These are phyloP conservation scores for Thamnophis elegans DNA, from an alignment of 2,797 vertebrate species.

Conservation along the genomic window DNA sequence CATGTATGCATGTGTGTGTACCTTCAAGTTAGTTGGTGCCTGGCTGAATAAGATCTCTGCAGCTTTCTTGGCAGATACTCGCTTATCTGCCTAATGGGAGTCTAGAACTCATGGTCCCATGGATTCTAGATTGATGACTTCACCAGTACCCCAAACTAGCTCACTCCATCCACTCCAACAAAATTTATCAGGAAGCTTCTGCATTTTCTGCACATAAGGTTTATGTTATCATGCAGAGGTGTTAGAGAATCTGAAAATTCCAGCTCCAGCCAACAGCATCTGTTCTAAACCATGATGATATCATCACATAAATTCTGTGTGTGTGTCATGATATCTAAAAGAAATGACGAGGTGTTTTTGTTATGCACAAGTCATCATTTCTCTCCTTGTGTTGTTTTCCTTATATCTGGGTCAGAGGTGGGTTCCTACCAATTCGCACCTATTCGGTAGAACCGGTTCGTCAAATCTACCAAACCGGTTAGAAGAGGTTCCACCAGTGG, in stretches of 20 bases:
- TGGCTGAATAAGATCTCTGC: background rate
- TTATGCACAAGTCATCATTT: background rate
- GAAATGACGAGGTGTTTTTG: background rate
- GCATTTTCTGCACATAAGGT: background rate
- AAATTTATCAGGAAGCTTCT: background rate
- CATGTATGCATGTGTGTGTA: background rate
- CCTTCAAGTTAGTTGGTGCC: background rate
- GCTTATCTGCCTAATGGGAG: background rate
- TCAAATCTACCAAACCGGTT: no score
- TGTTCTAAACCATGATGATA: background rate
- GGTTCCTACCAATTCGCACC: no score
- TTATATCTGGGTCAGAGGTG: no score
- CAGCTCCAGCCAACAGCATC: background rate
- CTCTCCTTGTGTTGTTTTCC: background rate
- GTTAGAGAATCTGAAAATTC: background rate
- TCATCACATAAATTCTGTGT: background rate
- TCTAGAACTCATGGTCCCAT: background rate
- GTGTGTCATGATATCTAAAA: background rate
- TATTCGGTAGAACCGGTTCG: no score
- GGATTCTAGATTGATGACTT: background rate
- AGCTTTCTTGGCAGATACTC: background rate
- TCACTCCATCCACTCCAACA: background rate
- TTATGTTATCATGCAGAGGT: background rate
- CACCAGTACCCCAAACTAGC: background rate
- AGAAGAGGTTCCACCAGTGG: no score